Evolutionary conservation across 2,797 vertebrate genomes (phyloP).

Genomic region (Lagocephalus sceleratus): DNA sequence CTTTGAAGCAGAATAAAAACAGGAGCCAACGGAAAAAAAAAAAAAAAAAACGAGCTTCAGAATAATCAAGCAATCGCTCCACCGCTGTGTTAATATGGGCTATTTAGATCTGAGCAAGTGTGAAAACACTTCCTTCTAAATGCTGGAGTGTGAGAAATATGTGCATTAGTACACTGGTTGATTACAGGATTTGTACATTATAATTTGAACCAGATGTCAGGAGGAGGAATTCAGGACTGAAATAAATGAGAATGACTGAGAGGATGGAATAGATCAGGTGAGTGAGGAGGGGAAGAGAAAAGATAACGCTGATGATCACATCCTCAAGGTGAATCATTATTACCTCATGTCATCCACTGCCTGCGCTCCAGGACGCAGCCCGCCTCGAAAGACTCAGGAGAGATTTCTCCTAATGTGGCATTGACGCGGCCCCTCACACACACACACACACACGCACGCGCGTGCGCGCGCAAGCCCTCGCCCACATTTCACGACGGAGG

Average conservation of each 20-base stretch:
- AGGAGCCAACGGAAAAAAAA: slow-evolving; percentile 27
- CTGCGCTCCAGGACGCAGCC: slow-evolving; percentile 88
- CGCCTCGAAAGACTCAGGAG: slow-evolving; percentile 89
- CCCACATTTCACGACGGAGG: slow-evolving; percentile 87
- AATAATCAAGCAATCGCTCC: slow-evolving; percentile 22
- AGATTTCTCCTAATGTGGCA: slow-evolving; percentile 94
- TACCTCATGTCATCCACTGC: slow-evolving; percentile 92
- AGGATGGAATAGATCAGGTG: slow-evolving; percentile 2
- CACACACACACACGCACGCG: slow-evolving; percentile 36
- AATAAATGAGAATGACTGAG: slow-evolving; percentile 11
- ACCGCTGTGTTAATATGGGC: slow-evolving; percentile 32
- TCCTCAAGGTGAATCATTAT: slow-evolving; percentile 96
- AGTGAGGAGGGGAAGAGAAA: slow-evolving; percentile 17
- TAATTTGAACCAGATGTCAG: slow-evolving; percentile 38
- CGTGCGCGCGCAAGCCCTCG: slow-evolving; percentile 31
- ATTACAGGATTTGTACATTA: slow-evolving; percentile 43
- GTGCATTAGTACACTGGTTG: slow-evolving; percentile 36
- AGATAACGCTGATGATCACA: slow-evolving; percentile 74
- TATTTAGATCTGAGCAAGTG: slow-evolving; percentile 29
- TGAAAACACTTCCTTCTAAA: slow-evolving; percentile 16
- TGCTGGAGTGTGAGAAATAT: slow-evolving; percentile 46
- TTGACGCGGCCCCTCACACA: slow-evolving; percentile 37
- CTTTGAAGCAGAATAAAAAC: slow-evolving; percentile 41
- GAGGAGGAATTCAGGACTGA: slow-evolving; percentile 30
- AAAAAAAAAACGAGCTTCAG: slow-evolving; percentile 45